Evolutionary conservation across 2,113 vertebrate species (phyloP), one percentile per base, ranked within the genome.

Genomic region (Sturnus vulgaris): DNA sequence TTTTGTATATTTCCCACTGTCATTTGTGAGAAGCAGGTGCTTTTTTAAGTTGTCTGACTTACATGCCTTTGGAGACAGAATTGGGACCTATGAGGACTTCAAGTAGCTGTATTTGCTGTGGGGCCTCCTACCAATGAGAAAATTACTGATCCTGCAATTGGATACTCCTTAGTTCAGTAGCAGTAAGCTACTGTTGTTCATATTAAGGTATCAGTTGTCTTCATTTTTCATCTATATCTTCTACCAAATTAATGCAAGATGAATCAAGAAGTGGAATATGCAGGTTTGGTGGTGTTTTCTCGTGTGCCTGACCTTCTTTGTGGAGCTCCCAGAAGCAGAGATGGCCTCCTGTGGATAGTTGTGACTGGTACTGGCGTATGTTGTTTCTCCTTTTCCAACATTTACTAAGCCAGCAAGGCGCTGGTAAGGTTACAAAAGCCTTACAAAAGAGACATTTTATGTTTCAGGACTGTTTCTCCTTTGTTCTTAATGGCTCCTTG

Each of bases 251-350:
- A 46, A 31, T 69, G 5, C 28, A 61, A 60, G 19, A 33, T 30
- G 9, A 89, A 14, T 83, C 21, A 66, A 15, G 33, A 76, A 82
- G 27, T 47, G 9, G 57, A 84, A n/a, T n/a, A 39, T 3, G 8
- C 16, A 24, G 6, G 10, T 8, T 1, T 63, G 5, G 21, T 84
- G 14, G 17, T 30, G 9, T 57, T 84, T 4, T 66, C 12, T 46
- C 10, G 12, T 27, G 25, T 46, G 12, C 15, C 22, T 78, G 5
- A 25, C 60, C 7, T 0, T 2, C 28, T 66, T 0, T 50, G 7
- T 40, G 17, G 15, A 46, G 8, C 49, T 71, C 13, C 4, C 46
- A 70, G 65, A 76, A 69, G 23, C 20, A 72, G 52, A 76, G n/a
- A 13, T 33, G 28, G 6, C 21, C 12, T 25, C 33, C 50, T 69